phyloP scores from a whole-genome alignment of 2,888 invertebrate genomes.

The Parnassius glacialis region DNA sequence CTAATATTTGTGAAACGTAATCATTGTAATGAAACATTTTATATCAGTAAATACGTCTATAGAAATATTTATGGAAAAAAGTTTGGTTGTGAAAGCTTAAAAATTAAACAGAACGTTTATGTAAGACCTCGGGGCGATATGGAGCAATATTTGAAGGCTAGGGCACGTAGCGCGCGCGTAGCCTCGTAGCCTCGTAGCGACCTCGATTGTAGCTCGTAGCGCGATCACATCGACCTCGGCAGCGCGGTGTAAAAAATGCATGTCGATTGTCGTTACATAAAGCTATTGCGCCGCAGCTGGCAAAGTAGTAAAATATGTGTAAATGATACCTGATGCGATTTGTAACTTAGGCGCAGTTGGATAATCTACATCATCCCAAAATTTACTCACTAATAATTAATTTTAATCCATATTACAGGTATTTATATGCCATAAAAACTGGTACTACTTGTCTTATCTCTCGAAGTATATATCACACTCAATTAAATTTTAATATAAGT shows the following conservation, averaged over 20 bases:
- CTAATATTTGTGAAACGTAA: neutral
- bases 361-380: no score
- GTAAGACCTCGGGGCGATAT: conserved; percentile 17
- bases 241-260: conserved; percentile 38
- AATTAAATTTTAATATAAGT: no score
- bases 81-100: conserved; percentile 9
- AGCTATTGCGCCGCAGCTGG: conserved; percentile 27
- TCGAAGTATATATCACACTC: no score
- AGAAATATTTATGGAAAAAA: conserved; percentile 2
- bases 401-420: no score
- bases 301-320: neutral
- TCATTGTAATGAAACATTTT: neutral
- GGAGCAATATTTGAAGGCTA: conserved; percentile 16
- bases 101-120: conserved; percentile 15
- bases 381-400: no score
- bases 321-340: neutral
- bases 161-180: conserved; percentile 25
- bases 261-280: conserved; percentile 34
- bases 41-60: neutral
- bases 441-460: no score
- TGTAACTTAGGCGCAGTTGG: neutral
- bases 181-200: conserved; percentile 34
- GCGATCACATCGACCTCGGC: conserved; percentile 37
- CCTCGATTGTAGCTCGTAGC: conserved; percentile 34
- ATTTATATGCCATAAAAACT: no score